Percentiles rank a stretch among this genome's conserved stretches.
These are phyloP conservation scores for Cheilinus undulatus DNA, from an alignment of 2,113 vertebrate species.

Conservation along the genomic window DNA sequence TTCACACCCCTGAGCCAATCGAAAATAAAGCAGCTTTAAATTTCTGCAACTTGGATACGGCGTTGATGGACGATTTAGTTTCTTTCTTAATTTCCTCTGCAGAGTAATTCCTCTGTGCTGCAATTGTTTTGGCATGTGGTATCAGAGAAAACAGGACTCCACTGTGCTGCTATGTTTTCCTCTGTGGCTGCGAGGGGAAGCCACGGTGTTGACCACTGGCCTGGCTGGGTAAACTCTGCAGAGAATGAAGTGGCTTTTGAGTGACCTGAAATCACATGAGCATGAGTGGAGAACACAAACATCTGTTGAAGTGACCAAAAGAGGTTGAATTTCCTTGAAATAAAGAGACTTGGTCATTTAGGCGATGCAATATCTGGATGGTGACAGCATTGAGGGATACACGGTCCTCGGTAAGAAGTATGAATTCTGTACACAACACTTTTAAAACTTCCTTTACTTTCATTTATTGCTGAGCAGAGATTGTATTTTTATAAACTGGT, in stretches of 20 bases:
- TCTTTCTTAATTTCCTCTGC: background rate
- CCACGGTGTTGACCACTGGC: slow-evolving; percentile 54
- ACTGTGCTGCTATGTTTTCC: slow-evolving; percentile 50
- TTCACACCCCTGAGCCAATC: background rate
- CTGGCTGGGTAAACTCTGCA: slow-evolving; percentile 25
- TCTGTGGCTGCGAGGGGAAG: slow-evolving; percentile 52
- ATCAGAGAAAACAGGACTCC: slow-evolving; percentile 29
- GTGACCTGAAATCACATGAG: slow-evolving; percentile 59
- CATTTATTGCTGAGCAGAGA: too few species aligned
- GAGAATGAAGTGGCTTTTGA: slow-evolving; percentile 48
- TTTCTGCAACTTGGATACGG: too few species aligned
- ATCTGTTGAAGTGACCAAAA: slow-evolving; percentile 31
- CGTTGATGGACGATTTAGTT: background rate
- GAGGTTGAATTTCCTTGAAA: slow-evolving; percentile 42
- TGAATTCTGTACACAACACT: background rate
- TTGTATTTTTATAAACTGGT: too few species aligned
- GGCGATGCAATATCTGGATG: background rate
- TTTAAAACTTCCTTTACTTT: too few species aligned
- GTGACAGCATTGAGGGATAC: slow-evolving; percentile 11
- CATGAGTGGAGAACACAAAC: slow-evolving; percentile 48
- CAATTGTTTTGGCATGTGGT: slow-evolving; percentile 26
- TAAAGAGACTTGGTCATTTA: slow-evolving; percentile 32
- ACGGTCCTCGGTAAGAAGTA: background rate
- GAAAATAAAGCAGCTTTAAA: background rate
- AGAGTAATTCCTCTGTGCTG: background rate